Conservation (phyloP, 1,140 invertebrate species). For the Drosophila ercepeae region DNA sequence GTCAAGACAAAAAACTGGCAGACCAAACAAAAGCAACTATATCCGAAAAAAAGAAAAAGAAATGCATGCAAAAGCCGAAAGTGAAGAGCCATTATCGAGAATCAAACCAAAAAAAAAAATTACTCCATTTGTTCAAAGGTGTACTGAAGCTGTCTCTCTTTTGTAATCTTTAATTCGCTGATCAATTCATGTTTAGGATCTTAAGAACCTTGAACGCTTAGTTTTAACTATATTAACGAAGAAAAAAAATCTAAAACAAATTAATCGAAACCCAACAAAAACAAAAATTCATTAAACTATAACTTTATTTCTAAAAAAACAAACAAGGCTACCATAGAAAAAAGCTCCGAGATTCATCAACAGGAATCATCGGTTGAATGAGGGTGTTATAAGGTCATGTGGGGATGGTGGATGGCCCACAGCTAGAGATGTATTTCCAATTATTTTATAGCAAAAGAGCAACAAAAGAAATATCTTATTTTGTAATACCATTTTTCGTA, state of each 20-base stretch:
- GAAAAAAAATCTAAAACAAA: constrained; percentile 6
- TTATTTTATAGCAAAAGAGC: constrained; percentile 27
- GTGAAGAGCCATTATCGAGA: constrained; percentile 10
- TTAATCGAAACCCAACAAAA: constrained; percentile 12
- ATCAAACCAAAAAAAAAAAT: constrained; percentile 10
- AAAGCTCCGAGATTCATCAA: constrained; percentile 14
- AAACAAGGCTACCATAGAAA: constrained; percentile 14
- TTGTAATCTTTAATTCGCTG: constrained; percentile 59
- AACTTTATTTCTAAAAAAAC: constrained; percentile 59
- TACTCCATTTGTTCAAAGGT: constrained; percentile 23
- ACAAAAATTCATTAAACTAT: constrained; percentile 62
- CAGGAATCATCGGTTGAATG: constrained; percentile 19
- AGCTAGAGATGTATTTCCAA: constrained; percentile 49
- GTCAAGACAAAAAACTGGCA: constrained; percentile 15
- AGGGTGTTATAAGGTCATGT: constrained; percentile 36
- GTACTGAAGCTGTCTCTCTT: constrained; percentile 59
- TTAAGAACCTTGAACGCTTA: constrained; percentile 76
- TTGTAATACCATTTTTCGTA: constrained; percentile 63
- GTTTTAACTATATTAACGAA: constrained; percentile 72
- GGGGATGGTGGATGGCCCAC: constrained; percentile 14
- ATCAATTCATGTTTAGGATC: constrained; percentile 75
- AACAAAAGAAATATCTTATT: constrained; percentile 60
- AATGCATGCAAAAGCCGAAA: constrained; percentile 20
- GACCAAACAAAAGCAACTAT: constrained; percentile 22
- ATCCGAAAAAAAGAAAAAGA: constrained; percentile 9